phyloP scores from a whole-genome alignment of 2,113 vertebrate species.

The Chaetura pelagica region DNA sequence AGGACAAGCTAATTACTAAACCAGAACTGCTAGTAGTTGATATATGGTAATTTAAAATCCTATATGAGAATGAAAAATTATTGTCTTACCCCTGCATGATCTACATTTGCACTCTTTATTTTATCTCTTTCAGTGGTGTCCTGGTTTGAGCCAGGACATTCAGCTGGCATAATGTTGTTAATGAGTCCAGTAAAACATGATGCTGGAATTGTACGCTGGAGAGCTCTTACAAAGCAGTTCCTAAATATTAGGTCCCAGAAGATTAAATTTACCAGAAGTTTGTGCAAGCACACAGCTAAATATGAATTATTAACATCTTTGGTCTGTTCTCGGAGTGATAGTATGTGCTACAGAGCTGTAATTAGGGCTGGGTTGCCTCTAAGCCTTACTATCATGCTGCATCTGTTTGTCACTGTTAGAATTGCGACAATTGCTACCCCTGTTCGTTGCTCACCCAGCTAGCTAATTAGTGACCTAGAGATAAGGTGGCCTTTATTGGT shows the following conservation, averaged over 20 bases:
- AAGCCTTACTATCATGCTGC: not conserved
- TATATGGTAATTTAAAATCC: not conserved
- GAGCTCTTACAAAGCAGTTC: not conserved
- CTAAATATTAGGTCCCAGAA: not conserved
- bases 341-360: not conserved
- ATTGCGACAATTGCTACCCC: not conserved
- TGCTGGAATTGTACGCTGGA: not conserved
- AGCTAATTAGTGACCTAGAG: conserved; percentile 28
- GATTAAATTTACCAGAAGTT: not conserved
- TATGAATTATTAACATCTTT: conserved; percentile 14
- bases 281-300: not conserved
- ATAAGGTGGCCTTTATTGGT: not conserved
- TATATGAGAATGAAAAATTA: not conserved
- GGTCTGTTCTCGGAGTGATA: not conserved
- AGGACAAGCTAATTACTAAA: not conserved
- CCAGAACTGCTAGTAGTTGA: not conserved
- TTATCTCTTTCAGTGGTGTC: not conserved
- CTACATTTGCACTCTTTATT: not conserved
- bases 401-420: not conserved
- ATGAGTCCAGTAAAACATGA: not conserved
- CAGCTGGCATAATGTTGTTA: not conserved
- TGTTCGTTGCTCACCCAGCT: conserved; percentile 15
- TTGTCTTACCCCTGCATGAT: not conserved
- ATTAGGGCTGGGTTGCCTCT: not conserved
- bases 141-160: not conserved